Conservation (phyloP, 2,797 vertebrate species). For the Aeoliscus strigatus region DNA sequence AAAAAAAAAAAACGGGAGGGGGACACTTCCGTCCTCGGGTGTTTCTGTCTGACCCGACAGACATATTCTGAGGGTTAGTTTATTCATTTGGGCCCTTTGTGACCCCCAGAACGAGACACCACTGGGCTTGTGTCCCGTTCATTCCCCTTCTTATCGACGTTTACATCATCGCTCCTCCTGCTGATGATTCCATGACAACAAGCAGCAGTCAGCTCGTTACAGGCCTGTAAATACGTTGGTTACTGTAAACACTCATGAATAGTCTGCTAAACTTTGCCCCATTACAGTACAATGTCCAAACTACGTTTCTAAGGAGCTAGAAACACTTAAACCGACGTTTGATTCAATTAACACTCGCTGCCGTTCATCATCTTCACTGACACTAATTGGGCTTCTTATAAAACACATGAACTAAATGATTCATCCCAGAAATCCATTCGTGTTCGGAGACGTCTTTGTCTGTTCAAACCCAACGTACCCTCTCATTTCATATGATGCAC, state of each 20-base stretch:
- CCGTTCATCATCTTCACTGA: constrained; percentile 62
- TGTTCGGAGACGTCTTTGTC: constrained; percentile 15
- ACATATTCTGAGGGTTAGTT: constrained; percentile 4
- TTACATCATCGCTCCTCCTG: constrained; percentile 3
- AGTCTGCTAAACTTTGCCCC: constrained; percentile 17
- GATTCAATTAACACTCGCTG: constrained; percentile 59
- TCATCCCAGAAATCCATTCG: constrained; percentile 48
- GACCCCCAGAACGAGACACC: not conserved
- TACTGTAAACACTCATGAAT: no score
- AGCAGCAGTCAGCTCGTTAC: not conserved
- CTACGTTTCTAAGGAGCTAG: constrained; percentile 50
- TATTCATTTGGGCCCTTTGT: constrained; percentile 5
- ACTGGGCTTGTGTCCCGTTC: not conserved
- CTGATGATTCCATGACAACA: constrained; percentile 6
- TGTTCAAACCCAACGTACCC: not conserved
- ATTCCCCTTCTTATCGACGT: no score
- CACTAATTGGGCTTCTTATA: constrained; percentile 61
- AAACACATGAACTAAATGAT: constrained; percentile 60
- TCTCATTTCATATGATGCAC: constrained; percentile 12
- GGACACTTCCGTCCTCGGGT: not conserved
- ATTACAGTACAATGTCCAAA: constrained; percentile 44
- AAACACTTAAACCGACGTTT: constrained; percentile 68
- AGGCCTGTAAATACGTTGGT: constrained; percentile 18
- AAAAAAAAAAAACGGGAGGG: constrained; percentile 5
- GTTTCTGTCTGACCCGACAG: not conserved